Base-by-base conservation (phyloP, 2,797 vertebrate species). In the Mustela erminea region DNA sequence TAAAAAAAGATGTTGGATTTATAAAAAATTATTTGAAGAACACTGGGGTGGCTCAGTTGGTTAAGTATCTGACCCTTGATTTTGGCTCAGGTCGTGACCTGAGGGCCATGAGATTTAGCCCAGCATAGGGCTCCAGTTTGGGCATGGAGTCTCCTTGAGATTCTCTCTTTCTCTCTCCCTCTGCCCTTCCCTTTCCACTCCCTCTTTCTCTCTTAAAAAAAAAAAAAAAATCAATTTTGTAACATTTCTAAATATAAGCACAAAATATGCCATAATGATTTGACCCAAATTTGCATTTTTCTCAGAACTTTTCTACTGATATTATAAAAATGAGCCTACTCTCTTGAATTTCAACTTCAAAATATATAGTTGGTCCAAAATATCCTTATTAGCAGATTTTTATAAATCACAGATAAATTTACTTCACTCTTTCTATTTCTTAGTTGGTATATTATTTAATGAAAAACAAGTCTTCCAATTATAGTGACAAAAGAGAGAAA, bases 281-380 rank as follows among this genome's bases (percentile, higher is more conserved):
- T 64, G 21, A 46, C 9, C 1, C 27, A 38, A 68, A 41, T 72
- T 58, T 92, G 1, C 0, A 74, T 87, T 90, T 90, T 84, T 95
- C 32, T 93, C 9, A 78, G 0, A 82, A 3, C 0, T 80, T 95
- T 92, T 93, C 15, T 66, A 77, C 38, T 72, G 38, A 68, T 80
- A 96, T 98, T 93, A n/a, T 8, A 85, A 95, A 15, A 14, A 18
- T 85, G 82, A 78, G 32, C 0, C 81, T 84, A 49, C 4, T 82
- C 3, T 54, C 21, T 91, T 95, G 86, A 90, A 95, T 77, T 88
- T 93, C 11, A 96, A 72, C 8, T 95, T 23, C 18, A 96, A 96
- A 58, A 75, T 90, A 41, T 54, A 92, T 29, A 70, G 15, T 43
- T 84, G 10, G 1, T 82, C 60, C 20, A 66, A 86, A 80, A 75